Base-by-base conservation (phyloP, 1,140 invertebrate species). In the Phortica variegata region DNA sequence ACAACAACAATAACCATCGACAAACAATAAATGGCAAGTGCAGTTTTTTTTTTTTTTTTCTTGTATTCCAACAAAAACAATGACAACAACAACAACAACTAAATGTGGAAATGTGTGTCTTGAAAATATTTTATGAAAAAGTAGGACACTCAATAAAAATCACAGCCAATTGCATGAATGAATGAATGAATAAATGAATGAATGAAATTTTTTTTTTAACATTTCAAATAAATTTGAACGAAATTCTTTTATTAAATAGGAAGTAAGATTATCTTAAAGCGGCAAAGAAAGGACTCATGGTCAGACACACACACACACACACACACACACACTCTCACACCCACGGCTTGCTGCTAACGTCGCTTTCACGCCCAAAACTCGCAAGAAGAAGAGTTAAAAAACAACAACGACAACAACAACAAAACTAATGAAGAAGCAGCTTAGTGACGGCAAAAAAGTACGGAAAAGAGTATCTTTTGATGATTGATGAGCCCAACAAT, bases 91-190 rank as follows among this genome's bases (percentile, higher is more conserved):
- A 42, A 49, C 43, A 52, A 52, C 52, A 17, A 49, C 62, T 58
- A 68, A 72, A 72, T 60, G 56, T 60, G 61, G 66, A 60, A 65
- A 53, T 48, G 37, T 46, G 49, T 46, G 33, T 34, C 57, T 71
- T 71, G 60, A 65, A 72, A 65, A 73, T 69, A 73, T 56, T 73
- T 73, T 61, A 73, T 72, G 69, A 69, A 73, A 73, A 73, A 73
- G 69, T 73, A 58, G 69, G 68, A 69, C 69, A 69, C 52, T 58
- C 56, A 60, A 69, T 66, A 65, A 70, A 68, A 63, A 72, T 62
- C 63, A 60, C 63, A 46, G 56, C 50, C 40, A 49, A 56, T 59
- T 55, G 39, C 42, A 58, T 58, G 50, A 52, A 55, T 54, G 49
- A 60, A 47, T 37, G 33, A 45, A 45, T 45, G 43, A 45, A 36